Base-by-base conservation (phyloP, 2,888 invertebrate genomes). In the Metallyticus violacea region DNA sequence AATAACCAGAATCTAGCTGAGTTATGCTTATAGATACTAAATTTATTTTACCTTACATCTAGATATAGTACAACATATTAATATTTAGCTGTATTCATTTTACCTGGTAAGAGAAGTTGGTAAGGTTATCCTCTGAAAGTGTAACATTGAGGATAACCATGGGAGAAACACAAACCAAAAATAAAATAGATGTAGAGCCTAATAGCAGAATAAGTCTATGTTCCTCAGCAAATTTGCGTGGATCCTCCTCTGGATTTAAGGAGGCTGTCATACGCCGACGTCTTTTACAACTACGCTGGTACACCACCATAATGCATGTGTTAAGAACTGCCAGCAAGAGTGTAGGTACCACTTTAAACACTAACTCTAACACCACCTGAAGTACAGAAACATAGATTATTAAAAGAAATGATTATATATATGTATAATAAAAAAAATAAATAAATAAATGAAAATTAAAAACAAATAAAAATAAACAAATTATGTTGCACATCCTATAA, bases 141-240 rank as follows among this genome's bases (percentile, higher is more conserved):
- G 95, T 95, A 88, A 95, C 94, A 89, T 95, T 95, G 22, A 95
- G 92, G 88, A 95, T 94, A 85, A 95, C 95, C 95, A 95, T 95
- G 0, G 95, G 95, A 26, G 95, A 95, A 62, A 95, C 95, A 91
- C 95, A 95, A 25, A 95, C 87, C 83, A 95, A 92, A 91, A 95
- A 95, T 79, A 95, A 91, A 84, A 95, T 93, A 88, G 95, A 95
- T 5, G 95, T 95, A 87, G 94, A 95, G 62, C 95, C 95, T 82
- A 95, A 91, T 77, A 95, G 92, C 79, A 95, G 91, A 88, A 95
- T 94, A 62, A 95, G 91, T 9, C 95, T 92, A 79, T 94, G 92
- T 90, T 95, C 95, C 90, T 95, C 95, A 6, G 95, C 95, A 89
- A 94, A 95, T 89, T 94, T 95, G 28, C 94, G 91, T 0, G 94